Percentiles rank a stretch among this genome's conserved stretches.
phyloP scores from a whole-genome alignment of 2,113 vertebrate genomes.

The Glaucomys volans region DNA sequence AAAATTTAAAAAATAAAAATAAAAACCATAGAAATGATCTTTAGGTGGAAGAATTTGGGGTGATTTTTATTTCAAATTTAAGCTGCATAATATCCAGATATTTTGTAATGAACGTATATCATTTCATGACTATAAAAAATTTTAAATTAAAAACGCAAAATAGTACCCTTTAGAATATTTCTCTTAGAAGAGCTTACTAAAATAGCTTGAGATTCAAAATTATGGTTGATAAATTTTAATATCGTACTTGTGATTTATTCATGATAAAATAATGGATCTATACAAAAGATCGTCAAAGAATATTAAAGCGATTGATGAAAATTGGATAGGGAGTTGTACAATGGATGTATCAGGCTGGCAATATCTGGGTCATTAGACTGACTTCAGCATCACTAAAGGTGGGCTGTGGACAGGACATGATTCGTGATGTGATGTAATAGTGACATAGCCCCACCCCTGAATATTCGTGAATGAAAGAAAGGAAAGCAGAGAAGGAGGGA shows the following conservation, averaged over 20 bases:
- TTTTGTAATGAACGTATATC: not conserved
- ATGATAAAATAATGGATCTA: not conserved
- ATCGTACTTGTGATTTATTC: not conserved
- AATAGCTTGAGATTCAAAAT: not conserved
- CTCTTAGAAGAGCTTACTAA: not conserved
- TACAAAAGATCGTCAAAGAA: not conserved
- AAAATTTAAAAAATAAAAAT: too few relatives aligned
- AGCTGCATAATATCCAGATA: not conserved
- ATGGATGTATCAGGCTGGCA: not conserved
- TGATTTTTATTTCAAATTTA: conserved; percentile 11
- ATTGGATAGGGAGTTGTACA: not conserved
- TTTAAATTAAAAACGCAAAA: conserved; percentile 1
- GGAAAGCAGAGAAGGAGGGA: not conserved
- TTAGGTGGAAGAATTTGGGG: not conserved
- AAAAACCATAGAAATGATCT: not conserved
- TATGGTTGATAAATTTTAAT: not conserved
- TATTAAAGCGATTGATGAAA: not conserved
- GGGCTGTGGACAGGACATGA: not conserved
- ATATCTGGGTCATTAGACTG: not conserved
- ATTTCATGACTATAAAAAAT: not conserved
- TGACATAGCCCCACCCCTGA: not conserved
- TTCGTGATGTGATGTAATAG: not conserved
- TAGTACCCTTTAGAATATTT: not conserved
- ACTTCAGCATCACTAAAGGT: not conserved
- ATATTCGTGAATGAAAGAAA: not conserved